A percentile compares a stretch with the other conserved stretches of the same genome.
These are phyloP conservation scores for Mamestra brassicae DNA, from an alignment of 2,888 invertebrate genomes.

Conservation along the genomic window DNA sequence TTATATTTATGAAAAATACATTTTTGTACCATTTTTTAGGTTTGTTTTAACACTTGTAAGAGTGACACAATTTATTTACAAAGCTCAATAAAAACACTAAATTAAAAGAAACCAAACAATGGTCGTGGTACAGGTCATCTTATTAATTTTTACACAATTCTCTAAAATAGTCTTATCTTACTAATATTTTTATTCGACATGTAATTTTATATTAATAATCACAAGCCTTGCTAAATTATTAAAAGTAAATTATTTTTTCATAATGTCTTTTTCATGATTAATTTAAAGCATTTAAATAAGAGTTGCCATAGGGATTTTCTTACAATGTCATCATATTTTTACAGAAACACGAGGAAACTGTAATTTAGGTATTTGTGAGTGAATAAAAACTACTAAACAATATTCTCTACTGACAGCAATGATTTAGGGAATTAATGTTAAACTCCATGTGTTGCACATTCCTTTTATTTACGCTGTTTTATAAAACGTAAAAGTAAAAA, in stretches of 20 bases:
- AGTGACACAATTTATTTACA: neutral
- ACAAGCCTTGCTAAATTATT: constrained; percentile 55
- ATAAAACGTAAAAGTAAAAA: too few species aligned
- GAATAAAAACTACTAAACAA: too few species aligned
- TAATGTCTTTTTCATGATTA: neutral
- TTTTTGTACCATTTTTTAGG: constrained; percentile 31
- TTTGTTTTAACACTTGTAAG: constrained; percentile 2
- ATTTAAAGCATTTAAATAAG: constrained; percentile 14
- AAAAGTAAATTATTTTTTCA: neutral
- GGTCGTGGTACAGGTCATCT: constrained; percentile 23
- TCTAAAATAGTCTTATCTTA: neutral
- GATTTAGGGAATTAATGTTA: neutral
- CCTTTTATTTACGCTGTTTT: too few species aligned
- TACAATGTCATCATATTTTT: neutral
- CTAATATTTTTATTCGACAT: constrained; percentile 14
- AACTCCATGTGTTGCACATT: too few species aligned
- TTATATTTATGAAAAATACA: constrained; percentile 20
- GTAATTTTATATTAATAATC: constrained; percentile 36
- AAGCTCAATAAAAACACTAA: constrained; percentile 23
- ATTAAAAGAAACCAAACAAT: neutral
- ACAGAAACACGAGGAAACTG: neutral
- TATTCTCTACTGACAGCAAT: too few species aligned
- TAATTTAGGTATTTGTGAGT: neutral
- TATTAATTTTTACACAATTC: neutral
- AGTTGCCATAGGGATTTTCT: neutral